These are phyloP conservation scores for Drosophila putrida DNA, from an alignment of 2,888 invertebrate species.

Conservation along the genomic window DNA sequence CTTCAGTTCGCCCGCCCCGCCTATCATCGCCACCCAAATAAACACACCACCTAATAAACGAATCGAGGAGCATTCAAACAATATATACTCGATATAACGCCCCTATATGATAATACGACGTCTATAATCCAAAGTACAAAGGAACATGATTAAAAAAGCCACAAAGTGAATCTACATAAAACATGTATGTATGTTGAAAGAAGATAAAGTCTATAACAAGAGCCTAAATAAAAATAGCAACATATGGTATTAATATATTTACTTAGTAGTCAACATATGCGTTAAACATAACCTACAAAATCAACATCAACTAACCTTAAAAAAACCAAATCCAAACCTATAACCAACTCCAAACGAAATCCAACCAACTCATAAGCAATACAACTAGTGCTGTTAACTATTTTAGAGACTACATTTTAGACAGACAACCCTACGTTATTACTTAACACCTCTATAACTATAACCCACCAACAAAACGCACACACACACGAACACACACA, in stretches of 20 bases:
- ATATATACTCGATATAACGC: conserved; percentile 23
- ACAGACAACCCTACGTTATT: conserved; percentile 60
- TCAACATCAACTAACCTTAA: conserved; percentile 9
- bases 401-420: conserved; percentile 67
- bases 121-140: conserved; percentile 79
- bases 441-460: conserved; percentile 60
- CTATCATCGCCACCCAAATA: conserved; percentile 65
- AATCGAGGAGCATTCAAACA: conserved; percentile 8
- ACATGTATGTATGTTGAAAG: conserved; percentile 20
- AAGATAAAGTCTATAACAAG: conserved; percentile 10
- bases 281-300: conserved; percentile 60
- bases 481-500: conserved; percentile 29
- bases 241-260: conserved; percentile 76
- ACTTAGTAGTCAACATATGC: conserved; percentile 51
- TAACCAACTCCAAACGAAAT: conserved; percentile 5
- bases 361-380: conserved; percentile 71
- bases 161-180: conserved; percentile 24
- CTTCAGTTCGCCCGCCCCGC: conserved; percentile 40
- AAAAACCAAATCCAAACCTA: conserved; percentile 13
- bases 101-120: conserved; percentile 60
- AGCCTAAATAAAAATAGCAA: conserved; percentile 64
- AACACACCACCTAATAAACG: conserved; percentile 38
- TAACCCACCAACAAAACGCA: conserved; percentile 59
- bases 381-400: conserved; percentile 75
- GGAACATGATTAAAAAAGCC: conserved; percentile 38